A percentile compares a stretch with the other conserved stretches of the same genome.
phyloP scores from a whole-genome alignment of 2,888 invertebrate species.

The Nezara viridula region DNA sequence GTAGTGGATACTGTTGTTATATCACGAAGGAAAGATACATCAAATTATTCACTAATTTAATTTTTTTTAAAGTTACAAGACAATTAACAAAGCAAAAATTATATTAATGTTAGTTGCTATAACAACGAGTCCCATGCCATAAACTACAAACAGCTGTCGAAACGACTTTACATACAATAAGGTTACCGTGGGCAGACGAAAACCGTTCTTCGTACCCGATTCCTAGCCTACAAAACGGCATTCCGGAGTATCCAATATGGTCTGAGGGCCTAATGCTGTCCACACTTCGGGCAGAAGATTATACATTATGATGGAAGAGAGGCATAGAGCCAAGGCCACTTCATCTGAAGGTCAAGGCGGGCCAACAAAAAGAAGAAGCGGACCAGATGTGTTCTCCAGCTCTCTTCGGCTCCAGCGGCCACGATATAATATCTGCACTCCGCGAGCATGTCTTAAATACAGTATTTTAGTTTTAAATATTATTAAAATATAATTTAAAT shows the following conservation, averaged over 20 bases:
- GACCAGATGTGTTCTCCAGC: not conserved
- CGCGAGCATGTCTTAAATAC: not conserved
- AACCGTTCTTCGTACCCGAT: not conserved
- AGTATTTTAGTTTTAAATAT: not conserved
- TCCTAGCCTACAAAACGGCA: not conserved
- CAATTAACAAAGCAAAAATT: too few relatives aligned
- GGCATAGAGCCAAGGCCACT: not conserved
- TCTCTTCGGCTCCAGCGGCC: not conserved
- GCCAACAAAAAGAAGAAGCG: not conserved
- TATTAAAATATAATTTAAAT: too few relatives aligned
- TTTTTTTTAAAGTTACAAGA: too few relatives aligned
- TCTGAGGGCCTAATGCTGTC: not conserved
- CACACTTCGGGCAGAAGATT: not conserved
- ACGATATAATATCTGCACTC: not conserved
- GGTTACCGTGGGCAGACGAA: not conserved
- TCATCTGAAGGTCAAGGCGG: not conserved
- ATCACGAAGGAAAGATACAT: too few relatives aligned
- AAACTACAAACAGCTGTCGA: not conserved
- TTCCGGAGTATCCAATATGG: not conserved
- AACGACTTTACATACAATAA: not conserved
- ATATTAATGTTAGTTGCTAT: too few relatives aligned
- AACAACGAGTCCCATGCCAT: not conserved
- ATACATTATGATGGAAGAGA: not conserved
- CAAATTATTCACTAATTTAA: too few relatives aligned
- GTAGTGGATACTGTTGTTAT: too few relatives aligned